Percentiles rank a stretch among this genome's conserved stretches.
Evolutionary conservation across 2,797 vertebrate species (phyloP).

Genomic region (Amphiprion clarkii): DNA sequence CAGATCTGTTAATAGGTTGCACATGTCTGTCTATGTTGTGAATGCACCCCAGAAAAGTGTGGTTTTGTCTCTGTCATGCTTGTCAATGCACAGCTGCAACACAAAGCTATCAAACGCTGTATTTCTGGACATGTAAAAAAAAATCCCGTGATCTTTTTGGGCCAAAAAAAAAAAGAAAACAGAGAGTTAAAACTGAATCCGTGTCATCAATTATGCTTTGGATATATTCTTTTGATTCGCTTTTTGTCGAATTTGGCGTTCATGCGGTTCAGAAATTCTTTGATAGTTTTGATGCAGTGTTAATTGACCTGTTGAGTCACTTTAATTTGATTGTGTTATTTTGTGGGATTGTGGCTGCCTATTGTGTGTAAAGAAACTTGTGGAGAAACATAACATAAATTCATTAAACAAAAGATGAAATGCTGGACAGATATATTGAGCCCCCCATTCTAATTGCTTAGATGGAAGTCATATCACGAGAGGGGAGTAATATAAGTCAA

Average conservation of each 20-base stretch:
- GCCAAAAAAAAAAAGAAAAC: not conserved
- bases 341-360: conserved; percentile 81
- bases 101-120: conserved; percentile 74
- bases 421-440: conserved; percentile 99
- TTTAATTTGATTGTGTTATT: conserved; percentile 76
- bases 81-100: conserved; percentile 75
- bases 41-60: conserved; percentile 72
- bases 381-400: conserved; percentile 72
- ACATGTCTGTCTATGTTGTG: conserved; percentile 77
- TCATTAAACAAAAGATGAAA: conserved; percentile 85
- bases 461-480: conserved; percentile 99
- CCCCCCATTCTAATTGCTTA: conserved; percentile 99
- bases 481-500: conserved; percentile 99
- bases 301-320: conserved; percentile 76
- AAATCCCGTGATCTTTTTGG: conserved; percentile 22
- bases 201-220: conserved; percentile 28
- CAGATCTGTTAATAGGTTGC: conserved; percentile 77
- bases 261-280: conserved; percentile 68
- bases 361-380: conserved; percentile 79
- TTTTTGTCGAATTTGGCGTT: conserved; percentile 35
- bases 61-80: conserved; percentile 81
- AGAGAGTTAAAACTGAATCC: conserved; percentile 38
- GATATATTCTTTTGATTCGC: conserved; percentile 17
- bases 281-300: conserved; percentile 77
- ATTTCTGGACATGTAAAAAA: conserved; percentile 63